Conservation (phyloP, 1,140 invertebrate species). For the Zaprionus davidi region DNA sequence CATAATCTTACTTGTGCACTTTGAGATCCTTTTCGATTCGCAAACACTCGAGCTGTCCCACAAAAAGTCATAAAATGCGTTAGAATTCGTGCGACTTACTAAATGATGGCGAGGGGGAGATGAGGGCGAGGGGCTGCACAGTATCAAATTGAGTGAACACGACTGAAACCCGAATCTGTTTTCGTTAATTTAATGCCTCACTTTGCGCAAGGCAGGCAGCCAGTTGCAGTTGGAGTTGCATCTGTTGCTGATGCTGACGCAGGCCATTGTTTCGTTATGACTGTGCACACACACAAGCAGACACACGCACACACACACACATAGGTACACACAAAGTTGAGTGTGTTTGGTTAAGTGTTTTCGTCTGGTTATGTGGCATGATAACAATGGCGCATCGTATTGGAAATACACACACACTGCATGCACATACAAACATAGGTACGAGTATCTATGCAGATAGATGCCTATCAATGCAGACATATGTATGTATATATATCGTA, state of each 20-base stretch:
- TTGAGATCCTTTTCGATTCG: no score
- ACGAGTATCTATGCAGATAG: no score
- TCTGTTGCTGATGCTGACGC: neutral
- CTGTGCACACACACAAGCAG: neutral
- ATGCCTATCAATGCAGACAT: no score
- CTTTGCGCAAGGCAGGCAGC: neutral
- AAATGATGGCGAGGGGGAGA: neutral
- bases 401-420: neutral
- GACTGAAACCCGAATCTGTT: neutral
- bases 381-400: neutral
- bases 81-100: neutral
- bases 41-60: neutral
- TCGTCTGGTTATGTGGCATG: constrained; percentile 1
- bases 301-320: neutral
- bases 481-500: no score
- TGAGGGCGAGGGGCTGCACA: neutral
- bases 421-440: neutral
- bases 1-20: no score
- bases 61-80: neutral
- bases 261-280: constrained; percentile 1
- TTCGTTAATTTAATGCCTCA: constrained; percentile 16
- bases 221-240: constrained; percentile 1
- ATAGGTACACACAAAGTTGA: neutral
- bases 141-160: neutral
- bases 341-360: neutral